These are phyloP conservation scores for Sebastes matsubarae DNA, from an alignment of 2,797 vertebrate genomes.

Conservation along the genomic window DNA sequence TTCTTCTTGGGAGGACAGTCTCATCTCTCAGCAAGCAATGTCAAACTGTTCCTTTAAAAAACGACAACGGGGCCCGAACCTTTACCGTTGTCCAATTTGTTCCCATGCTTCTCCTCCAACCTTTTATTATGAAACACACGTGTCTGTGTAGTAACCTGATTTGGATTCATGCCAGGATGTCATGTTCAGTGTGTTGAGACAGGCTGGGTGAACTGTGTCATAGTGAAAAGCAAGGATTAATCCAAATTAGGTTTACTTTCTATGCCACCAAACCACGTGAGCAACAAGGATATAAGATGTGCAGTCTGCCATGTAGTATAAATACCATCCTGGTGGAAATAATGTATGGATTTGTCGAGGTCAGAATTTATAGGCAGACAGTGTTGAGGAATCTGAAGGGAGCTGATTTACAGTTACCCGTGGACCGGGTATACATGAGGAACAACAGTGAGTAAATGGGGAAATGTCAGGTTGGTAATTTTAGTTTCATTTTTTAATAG, in stretches of 20 bases:
- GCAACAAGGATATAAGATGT: background rate
- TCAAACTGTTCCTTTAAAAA: background rate
- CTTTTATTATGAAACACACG: background rate
- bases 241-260: constrained; percentile 41
- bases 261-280: background rate
- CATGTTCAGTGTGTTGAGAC: background rate
- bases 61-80: background rate
- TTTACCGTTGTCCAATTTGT: background rate
- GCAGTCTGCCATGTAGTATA: constrained; percentile 8
- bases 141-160: background rate
- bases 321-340: constrained; percentile 15
- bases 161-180: constrained; percentile 7
- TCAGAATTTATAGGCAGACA: constrained; percentile 27
- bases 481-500: constrained; percentile 74
- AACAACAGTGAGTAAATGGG: constrained; percentile 65
- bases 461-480: constrained; percentile 77
- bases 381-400: constrained; percentile 5
- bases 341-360: constrained; percentile 8
- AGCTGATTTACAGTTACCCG: constrained; percentile 34
- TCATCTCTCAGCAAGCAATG: background rate
- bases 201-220: background rate
- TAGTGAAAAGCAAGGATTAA: constrained; percentile 2
- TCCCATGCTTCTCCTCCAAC: background rate
- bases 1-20: background rate
- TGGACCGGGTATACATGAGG: constrained; percentile 37